phyloP scores from a whole-genome alignment of 1,140 invertebrate genomes.

The Plectrocnemia conspersa region DNA sequence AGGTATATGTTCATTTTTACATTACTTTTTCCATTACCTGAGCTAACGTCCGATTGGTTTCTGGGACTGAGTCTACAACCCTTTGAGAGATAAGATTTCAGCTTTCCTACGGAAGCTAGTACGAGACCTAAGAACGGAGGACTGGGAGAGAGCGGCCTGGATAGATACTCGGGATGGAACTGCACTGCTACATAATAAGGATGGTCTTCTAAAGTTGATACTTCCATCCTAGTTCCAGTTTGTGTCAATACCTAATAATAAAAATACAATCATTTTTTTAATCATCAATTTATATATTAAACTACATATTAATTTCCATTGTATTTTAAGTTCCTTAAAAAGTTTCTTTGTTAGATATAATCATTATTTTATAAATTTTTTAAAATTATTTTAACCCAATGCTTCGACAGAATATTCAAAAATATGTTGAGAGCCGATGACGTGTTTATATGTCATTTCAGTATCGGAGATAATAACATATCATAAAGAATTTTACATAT shows the following conservation, averaged over 20 bases:
- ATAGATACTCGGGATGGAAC: slow-evolving; percentile 97
- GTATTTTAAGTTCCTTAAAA: too few relatives aligned
- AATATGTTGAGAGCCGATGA: too few relatives aligned
- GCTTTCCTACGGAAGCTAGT: slow-evolving; percentile 74
- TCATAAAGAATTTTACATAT: too few relatives aligned
- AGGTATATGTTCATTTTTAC: too few relatives aligned
- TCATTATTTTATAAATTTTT: too few relatives aligned
- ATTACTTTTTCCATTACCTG: slow-evolving; percentile 56
- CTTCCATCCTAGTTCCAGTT: slow-evolving; percentile 81
- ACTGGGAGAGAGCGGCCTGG: slow-evolving; percentile 87
- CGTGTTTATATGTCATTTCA: too few relatives aligned
- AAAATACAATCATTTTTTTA: neutral
- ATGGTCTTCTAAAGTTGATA: slow-evolving; percentile 68
- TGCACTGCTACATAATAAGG: slow-evolving; percentile 94
- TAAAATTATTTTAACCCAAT: too few relatives aligned
- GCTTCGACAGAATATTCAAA: too few relatives aligned
- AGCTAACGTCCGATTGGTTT: slow-evolving; percentile 64
- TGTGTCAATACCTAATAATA: slow-evolving; percentile 57
- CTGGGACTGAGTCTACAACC: slow-evolving; percentile 66
- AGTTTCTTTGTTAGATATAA: too few relatives aligned
- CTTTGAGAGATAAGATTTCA: slow-evolving; percentile 63
- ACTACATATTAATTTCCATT: too few relatives aligned
- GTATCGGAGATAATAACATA: too few relatives aligned
- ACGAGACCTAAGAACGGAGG: slow-evolving; percentile 94
- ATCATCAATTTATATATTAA: too few relatives aligned